Evolutionary conservation across 1,140 invertebrate genomes (phyloP).

Genomic region (Calycopis cecrops): DNA sequence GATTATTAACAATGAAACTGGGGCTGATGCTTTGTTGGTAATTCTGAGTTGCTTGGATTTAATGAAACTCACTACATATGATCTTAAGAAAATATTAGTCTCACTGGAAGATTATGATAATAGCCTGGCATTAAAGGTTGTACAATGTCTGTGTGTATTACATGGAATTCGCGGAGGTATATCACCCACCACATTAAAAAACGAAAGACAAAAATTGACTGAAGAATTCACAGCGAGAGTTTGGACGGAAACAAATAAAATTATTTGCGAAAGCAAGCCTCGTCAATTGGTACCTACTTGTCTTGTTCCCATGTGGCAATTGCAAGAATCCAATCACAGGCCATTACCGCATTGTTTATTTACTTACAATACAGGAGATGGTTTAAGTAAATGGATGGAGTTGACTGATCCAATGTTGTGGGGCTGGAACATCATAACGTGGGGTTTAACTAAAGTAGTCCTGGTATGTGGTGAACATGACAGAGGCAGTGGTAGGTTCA

Average conservation of each 20-base stretch:
- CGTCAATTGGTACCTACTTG: conserved; percentile 41
- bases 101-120: conserved; percentile 35
- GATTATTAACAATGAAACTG: conserved; percentile 40
- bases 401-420: conserved; percentile 55
- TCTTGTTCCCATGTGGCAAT: conserved; percentile 41
- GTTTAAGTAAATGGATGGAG: conserved; percentile 50
- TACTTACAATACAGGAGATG: conserved; percentile 36
- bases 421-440: conserved; percentile 53
- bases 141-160: conserved; percentile 43
- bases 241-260: conserved; percentile 43
- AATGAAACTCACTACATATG: conserved; percentile 31
- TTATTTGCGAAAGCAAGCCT: conserved; percentile 39
- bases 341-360: conserved; percentile 45
- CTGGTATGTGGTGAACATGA: conserved; percentile 54
- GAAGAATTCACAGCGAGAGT: conserved; percentile 51
- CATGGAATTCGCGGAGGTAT: conserved; percentile 24
- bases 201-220: conserved; percentile 31
- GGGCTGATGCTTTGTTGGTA: conserved; percentile 47
- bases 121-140: conserved; percentile 50
- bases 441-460: conserved; percentile 48
- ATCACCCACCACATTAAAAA: conserved; percentile 22
- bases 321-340: conserved; percentile 38
- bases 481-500: conserved; percentile 49
- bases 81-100: conserved; percentile 39
- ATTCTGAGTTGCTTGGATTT: conserved; percentile 56